Evolutionary conservation across 1,140 invertebrate genomes (phyloP).

Genomic region (Philaenus spumarius): DNA sequence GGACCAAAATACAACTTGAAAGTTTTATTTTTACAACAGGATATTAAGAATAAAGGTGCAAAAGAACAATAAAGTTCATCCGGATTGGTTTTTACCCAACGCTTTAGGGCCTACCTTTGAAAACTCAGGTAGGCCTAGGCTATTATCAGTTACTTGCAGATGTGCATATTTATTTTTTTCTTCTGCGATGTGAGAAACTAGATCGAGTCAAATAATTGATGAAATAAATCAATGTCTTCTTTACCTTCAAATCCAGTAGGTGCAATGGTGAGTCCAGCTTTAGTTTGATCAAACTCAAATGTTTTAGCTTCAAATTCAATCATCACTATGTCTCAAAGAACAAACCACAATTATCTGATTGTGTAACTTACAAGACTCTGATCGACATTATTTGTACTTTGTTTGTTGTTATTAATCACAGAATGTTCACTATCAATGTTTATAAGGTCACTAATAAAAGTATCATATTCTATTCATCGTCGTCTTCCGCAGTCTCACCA

Average conservation of each 20-base stretch:
- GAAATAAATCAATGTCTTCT: conserved; percentile 1
- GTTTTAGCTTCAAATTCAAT: not conserved
- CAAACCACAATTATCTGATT: too few relatives aligned
- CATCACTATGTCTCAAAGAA: not conserved
- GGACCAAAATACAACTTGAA: not conserved
- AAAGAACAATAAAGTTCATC: conserved; percentile 3
- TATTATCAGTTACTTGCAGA: not conserved
- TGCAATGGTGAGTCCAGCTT: not conserved
- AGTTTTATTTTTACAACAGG: not conserved
- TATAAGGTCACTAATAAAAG: not conserved
- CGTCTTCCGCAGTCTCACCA: not conserved
- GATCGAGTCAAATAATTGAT: not conserved
- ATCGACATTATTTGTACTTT: too few relatives aligned
- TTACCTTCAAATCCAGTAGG: not conserved
- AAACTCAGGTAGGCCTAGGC: not conserved
- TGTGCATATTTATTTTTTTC: not conserved
- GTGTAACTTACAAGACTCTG: too few relatives aligned
- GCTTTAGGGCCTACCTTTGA: not conserved
- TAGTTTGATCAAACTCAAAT: not conserved
- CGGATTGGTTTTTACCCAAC: not conserved
- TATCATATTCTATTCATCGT: not conserved
- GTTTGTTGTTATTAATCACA: too few relatives aligned
- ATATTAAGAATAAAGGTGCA: not conserved
- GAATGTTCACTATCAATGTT: too few relatives aligned
- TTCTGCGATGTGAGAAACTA: not conserved